Percentiles rank a stretch among this genome's conserved stretches.
Conservation (phyloP, 2,888 invertebrate species). For the Julus scandinavius region DNA sequence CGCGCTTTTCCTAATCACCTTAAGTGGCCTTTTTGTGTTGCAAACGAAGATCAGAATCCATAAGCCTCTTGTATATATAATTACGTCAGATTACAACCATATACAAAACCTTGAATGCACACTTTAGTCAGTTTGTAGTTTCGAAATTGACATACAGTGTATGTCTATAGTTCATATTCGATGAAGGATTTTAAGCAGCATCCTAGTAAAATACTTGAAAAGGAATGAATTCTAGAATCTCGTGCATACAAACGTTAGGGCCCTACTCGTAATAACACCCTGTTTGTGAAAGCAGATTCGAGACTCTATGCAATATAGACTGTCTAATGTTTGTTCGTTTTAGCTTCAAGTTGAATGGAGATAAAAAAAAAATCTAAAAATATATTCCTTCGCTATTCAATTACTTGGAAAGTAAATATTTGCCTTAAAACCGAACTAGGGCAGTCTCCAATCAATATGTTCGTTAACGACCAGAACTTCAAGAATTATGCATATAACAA, state of each 20-base stretch:
- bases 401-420: slow-evolving; percentile 38
- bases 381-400: slow-evolving; percentile 6
- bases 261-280: neutral
- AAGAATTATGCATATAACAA: neutral
- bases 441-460: neutral
- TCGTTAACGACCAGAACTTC: neutral
- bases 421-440: neutral
- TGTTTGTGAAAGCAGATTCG: neutral
- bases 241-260: too few relatives aligned
- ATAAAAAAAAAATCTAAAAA: neutral
- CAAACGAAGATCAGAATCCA: too few relatives aligned
- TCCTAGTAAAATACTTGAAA: neutral
- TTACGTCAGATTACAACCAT: too few relatives aligned
- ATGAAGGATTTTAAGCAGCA: neutral
- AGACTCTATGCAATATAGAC: neutral
- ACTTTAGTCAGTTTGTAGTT: too few relatives aligned
- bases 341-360: neutral
- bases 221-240: neutral
- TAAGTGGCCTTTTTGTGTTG: too few relatives aligned
- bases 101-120: too few relatives aligned
- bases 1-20: too few relatives aligned
- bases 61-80: too few relatives aligned
- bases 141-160: too few relatives aligned
- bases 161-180: too few relatives aligned
- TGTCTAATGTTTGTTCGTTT: neutral